phyloP scores from a whole-genome alignment of 2,113 vertebrate genomes.

The Esox niger region DNA sequence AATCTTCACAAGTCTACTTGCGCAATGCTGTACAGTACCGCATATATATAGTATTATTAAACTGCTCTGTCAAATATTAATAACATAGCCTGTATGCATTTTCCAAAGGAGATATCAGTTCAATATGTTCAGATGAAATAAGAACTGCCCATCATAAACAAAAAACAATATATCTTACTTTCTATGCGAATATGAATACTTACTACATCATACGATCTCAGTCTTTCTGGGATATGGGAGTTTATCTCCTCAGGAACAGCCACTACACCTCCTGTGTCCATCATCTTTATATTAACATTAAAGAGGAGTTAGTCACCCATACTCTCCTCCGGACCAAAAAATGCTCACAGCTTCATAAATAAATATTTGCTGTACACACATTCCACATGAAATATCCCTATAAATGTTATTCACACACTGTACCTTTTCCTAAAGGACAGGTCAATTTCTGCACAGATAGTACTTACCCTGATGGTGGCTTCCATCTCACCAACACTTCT shows the following conservation, averaged over 20 bases:
- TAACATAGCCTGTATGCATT: background rate
- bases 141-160: background rate
- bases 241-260: slow-evolving; percentile 65
- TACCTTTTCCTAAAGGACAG: background rate
- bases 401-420: background rate
- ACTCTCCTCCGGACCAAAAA: too few species aligned
- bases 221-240: slow-evolving; percentile 63
- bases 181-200: slow-evolving; percentile 68
- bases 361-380: too few species aligned
- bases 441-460: background rate
- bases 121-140: background rate
- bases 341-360: background rate
- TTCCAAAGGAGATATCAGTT: background rate
- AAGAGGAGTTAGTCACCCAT: slow-evolving; percentile 24
- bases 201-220: slow-evolving; percentile 67
- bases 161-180: slow-evolving; percentile 15
- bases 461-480: slow-evolving; percentile 69
- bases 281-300: slow-evolving; percentile 58
- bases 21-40: background rate
- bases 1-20: background rate
- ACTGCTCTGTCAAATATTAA: background rate
- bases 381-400: too few species aligned
- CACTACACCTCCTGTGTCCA: slow-evolving; percentile 69
- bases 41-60: background rate
- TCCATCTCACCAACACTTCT: slow-evolving; percentile 71